Percentiles rank a stretch among this genome's conserved stretches.
Evolutionary conservation across 37 sponge, comb jelly and placozoan genomes (phyloP).

Genomic region (Lycopodina hypogea): DNA sequence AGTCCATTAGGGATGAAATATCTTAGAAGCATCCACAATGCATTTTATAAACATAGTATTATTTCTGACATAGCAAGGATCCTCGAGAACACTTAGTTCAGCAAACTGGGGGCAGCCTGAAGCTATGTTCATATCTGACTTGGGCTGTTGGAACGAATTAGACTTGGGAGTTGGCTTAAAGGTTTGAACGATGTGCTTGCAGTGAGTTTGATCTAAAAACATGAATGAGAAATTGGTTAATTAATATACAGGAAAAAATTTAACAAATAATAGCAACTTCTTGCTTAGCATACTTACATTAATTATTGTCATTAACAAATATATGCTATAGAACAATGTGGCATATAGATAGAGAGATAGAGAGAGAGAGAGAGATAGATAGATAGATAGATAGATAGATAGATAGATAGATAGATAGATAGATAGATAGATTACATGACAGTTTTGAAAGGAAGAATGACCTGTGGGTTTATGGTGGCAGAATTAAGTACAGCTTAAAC

Average conservation of each 20-base stretch:
- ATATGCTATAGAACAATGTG: too few relatives aligned
- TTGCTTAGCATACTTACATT: too few relatives aligned
- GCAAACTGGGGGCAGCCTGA: slow-evolving; percentile 73
- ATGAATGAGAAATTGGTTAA: neutral
- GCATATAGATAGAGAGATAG: neutral
- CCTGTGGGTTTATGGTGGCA: too few relatives aligned
- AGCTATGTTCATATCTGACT: slow-evolving; percentile 63
- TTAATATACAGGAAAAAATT: neutral
- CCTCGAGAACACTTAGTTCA: slow-evolving; percentile 32
- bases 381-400: too few relatives aligned
- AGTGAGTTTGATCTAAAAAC: slow-evolving; percentile 43
- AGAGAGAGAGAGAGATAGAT: neutral
- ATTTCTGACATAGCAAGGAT: slow-evolving; percentile 49
- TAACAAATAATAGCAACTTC: neutral
- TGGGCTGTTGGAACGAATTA: slow-evolving; percentile 50
- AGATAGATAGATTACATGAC: too few relatives aligned
- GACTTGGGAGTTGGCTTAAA: slow-evolving; percentile 63
- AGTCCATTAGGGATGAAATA: slow-evolving; percentile 62
- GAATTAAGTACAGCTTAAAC: too few relatives aligned
- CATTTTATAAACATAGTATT: slow-evolving; percentile 65
- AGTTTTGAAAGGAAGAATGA: too few relatives aligned
- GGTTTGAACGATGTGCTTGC: slow-evolving; percentile 77
- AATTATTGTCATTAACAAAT: too few relatives aligned
- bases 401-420: too few relatives aligned
- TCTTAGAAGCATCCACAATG: slow-evolving; percentile 53